A percentile compares a stretch with the other conserved stretches of the same genome.
Conservation (phyloP, 2,888 invertebrate genomes). For the Cistogaster globosa region DNA sequence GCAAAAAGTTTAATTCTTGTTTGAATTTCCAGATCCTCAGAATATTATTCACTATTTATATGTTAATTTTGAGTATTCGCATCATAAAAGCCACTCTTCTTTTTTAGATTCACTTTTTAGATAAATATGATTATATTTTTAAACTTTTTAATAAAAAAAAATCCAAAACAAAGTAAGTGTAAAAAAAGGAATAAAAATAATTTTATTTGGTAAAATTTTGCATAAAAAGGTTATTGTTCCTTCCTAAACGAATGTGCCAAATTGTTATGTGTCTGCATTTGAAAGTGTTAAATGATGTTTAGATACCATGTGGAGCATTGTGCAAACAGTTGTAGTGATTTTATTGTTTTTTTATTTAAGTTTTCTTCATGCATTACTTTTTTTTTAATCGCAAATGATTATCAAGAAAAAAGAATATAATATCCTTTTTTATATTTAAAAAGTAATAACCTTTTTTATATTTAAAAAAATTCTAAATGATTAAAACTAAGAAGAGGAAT, state of each 20-base stretch:
- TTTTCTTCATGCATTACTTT: no score
- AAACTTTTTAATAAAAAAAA: no score
- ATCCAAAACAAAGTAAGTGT: background rate
- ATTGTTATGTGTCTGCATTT: slow-evolving; percentile 49
- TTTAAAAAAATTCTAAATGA: background rate
- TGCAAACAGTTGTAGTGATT: slow-evolving; percentile 48
- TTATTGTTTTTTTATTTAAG: background rate
- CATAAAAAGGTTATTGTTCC: slow-evolving; percentile 47
- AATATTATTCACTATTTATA: no score
- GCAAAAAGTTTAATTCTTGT: no score
- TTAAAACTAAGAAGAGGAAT: no score
- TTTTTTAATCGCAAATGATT: slow-evolving; percentile 40
- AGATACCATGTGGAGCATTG: slow-evolving; percentile 52
- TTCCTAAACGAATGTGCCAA: slow-evolving; percentile 33
- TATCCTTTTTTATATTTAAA: slow-evolving; percentile 22
- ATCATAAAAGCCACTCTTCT: no score
- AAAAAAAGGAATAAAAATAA: slow-evolving; percentile 12
- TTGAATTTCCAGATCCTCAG: no score
- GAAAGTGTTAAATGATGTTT: slow-evolving; percentile 54
- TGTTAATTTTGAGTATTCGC: no score
- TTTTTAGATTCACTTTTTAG: no score
- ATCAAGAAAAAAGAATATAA: slow-evolving; percentile 44
- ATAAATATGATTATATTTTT: no score
- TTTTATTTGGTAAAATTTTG: background rate
- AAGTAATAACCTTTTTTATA: slow-evolving; percentile 31